Evolutionary conservation across 2,113 vertebrate genomes (phyloP), one percentile per base, ranked within the genome.

Genomic region (Xerus inauris): DNA sequence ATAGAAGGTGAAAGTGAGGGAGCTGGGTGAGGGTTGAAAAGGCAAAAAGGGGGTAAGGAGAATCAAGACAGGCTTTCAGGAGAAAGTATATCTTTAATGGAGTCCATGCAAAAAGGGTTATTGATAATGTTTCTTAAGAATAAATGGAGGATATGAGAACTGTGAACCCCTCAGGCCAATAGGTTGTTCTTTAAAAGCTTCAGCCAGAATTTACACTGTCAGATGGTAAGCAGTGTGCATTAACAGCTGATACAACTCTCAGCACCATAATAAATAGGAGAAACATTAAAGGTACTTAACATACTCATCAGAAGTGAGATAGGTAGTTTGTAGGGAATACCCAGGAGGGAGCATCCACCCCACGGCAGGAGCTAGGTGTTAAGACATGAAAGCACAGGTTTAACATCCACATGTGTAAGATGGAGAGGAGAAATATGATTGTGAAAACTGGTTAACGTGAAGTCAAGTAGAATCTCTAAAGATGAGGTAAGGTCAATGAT

Each of bases 401-500:
- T 81, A 89, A 40, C 5, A 81, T 45, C n/a, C 81, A 92, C 57
- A 54, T 42, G 13, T 6, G 49, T 72, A n/a, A 69, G 26, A 40
- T 42, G 8, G 47, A 79, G 42, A 92, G 76, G 64, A 91, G 69
- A 65, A 89, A 79, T 47, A 28, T 71, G 71, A 95, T 24, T 84
- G 87, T 79, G 32, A 62, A 71, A 81, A 84, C 26, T 6, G 69
- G 35, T 65, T 79, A 76, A 64, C 73, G 65, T 40, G 73, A 94
- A 94, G 32, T 57, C 40, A 87, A 75, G 80, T 64, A 94, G 88
- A 96, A 47, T 85, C 84, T 79, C 54, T 77, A 54, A 86, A 93
- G 89, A 79, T n/a, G 65, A 84, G n/a, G 32, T 51, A 88, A 73
- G 59, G 54, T 38, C 57, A 94, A 42, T 40, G 59, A 83, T 7